Base-by-base conservation (phyloP, 2,888 invertebrate species). In the Carabus problematicus region DNA sequence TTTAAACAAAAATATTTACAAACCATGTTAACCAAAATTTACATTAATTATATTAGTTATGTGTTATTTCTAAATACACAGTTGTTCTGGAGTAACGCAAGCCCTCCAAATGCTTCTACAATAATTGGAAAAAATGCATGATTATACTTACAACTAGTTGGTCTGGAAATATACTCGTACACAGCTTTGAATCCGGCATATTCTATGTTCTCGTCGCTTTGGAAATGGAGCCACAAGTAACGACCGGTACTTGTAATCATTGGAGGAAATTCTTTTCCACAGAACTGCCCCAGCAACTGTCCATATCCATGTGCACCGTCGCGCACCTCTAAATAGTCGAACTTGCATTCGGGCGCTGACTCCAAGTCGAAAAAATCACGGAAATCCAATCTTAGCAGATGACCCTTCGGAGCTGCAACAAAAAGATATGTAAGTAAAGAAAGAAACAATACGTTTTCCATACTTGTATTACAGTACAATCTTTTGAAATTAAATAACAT, bases 261-360 rank as follows among this genome's bases (percentile, higher is more conserved):
- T 14, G 88, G 88, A 19, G 93, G 93, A 77, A 89, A 91, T 66
- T 85, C 84, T 64, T 86, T 84, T 64, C 92, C 93, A 78, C 94
- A 94, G 79, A 84, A 91, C 74, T 84, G 86, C n/a, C 88, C 87
- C 72, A 91, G 81, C 71, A 85, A 80, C 71, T 85, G 85, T 72
- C 90, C 89, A 82, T 88, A 93, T 7, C 92, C 93, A 77, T 91
- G 89, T 56, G 89, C 88, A 1, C 95, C 94, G 79, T 95, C 93
- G 66, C 93, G 86, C 64, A 94, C 88, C 82, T 94, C 93, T 73
- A 94, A 84, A 81, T 85, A 92, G 83, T 95, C 95, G 82, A 90
- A 91, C 80, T 87, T 86, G 81, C 94, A 95, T 67, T 85, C 84
- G 43, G 87, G 85, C 49, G 84, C 84, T 9, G 83, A 82, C 79